Percentiles rank a stretch among this genome's conserved stretches.
phyloP scores from a whole-genome alignment of 1,140 invertebrate genomes.

The Contarinia nasturtii region DNA sequence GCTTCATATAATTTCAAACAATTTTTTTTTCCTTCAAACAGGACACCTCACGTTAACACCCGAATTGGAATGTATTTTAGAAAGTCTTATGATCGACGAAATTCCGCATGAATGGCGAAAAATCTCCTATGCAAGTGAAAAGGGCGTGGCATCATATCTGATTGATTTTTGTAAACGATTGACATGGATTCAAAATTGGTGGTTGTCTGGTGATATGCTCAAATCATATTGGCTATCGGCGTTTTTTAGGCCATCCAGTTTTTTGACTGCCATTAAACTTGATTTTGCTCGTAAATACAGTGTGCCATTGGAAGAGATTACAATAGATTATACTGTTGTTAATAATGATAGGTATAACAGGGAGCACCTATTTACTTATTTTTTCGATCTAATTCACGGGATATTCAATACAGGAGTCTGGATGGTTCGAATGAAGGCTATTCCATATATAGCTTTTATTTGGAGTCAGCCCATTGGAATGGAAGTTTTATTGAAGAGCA shows the following conservation, averaged over 20 bases:
- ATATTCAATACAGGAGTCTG: too few species aligned
- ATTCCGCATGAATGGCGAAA: slow-evolving; percentile 64
- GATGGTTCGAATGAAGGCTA: slow-evolving; percentile 14
- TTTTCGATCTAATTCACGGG: slow-evolving; percentile 49
- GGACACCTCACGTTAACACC: slow-evolving; percentile 64
- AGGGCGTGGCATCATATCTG: slow-evolving; percentile 70
- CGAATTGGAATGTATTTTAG: slow-evolving; percentile 50
- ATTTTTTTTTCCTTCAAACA: background rate
- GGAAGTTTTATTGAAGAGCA: too few species aligned
- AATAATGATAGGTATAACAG: slow-evolving; percentile 24
- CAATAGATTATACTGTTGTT: slow-evolving; percentile 58
- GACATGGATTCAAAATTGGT: slow-evolving; percentile 59
- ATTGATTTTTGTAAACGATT: slow-evolving; percentile 66
- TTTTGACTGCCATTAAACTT: slow-evolving; percentile 79
- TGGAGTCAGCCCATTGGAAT: too few species aligned
- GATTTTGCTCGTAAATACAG: slow-evolving; percentile 76
- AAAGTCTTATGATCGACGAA: slow-evolving; percentile 47
- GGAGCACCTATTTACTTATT: slow-evolving; percentile 4
- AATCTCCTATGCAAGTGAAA: slow-evolving; percentile 78
- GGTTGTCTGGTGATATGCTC: slow-evolving; percentile 50
- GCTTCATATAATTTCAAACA: background rate
- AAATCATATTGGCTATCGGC: slow-evolving; percentile 78
- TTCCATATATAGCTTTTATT: too few species aligned
- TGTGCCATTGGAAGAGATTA: slow-evolving; percentile 72
- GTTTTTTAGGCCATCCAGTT: slow-evolving; percentile 88